phyloP scores from a whole-genome alignment of 2,113 vertebrate species.

The Corythornis madagascariensis region DNA sequence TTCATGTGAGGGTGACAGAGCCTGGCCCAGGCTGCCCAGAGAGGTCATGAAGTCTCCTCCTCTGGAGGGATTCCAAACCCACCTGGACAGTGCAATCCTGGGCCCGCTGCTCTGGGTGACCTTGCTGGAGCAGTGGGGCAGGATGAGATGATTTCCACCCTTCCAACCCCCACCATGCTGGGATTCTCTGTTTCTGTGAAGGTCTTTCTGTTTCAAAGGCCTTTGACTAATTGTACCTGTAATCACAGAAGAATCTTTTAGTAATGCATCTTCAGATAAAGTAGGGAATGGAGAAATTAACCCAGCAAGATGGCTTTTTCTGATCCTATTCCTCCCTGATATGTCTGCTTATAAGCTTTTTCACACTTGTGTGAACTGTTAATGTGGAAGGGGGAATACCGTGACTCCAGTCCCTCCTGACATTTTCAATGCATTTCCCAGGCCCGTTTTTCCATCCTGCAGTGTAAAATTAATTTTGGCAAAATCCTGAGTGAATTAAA shows the following conservation, averaged over 20 bases:
- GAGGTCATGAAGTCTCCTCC: not conserved
- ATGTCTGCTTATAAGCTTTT: not conserved
- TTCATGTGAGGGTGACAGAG: not conserved
- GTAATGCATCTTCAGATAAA: not conserved
- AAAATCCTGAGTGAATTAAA: constrained; percentile 40
- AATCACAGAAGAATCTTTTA: not conserved
- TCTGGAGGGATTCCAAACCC: not conserved
- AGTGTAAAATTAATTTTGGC: constrained; percentile 32
- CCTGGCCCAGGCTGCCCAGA: not conserved
- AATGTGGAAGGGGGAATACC: not conserved
- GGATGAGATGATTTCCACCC: not conserved
- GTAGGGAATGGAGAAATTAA: not conserved
- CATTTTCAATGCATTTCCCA: not conserved
- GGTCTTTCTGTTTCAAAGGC: not conserved
- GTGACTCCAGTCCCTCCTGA: not conserved
- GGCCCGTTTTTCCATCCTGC: not conserved
- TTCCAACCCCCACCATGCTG: too few species aligned
- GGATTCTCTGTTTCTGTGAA: not conserved
- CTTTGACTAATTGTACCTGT: not conserved
- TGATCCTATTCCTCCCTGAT: not conserved
- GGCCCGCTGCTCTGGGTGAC: not conserved
- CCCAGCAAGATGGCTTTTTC: not conserved
- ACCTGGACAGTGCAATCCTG: not conserved
- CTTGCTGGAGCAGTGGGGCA: not conserved
- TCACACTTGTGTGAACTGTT: not conserved